These are phyloP conservation scores for Cryptocephalus primarius DNA, from an alignment of 2,888 invertebrate species.

Conservation along the genomic window DNA sequence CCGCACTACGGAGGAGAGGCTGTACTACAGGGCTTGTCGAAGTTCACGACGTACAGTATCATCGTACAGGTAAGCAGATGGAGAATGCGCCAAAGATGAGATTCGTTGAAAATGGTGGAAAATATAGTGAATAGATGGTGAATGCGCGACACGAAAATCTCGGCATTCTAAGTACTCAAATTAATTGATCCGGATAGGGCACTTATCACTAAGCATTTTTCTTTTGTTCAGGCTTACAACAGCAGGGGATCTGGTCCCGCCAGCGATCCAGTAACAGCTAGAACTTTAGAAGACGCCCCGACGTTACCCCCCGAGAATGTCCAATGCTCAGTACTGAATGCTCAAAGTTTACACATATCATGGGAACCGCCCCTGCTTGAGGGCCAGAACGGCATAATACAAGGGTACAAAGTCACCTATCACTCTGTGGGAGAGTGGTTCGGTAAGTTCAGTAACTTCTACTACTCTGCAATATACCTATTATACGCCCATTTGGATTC, in stretches of 20 bases:
- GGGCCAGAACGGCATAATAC: constrained; percentile 74
- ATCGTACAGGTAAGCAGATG: constrained; percentile 54
- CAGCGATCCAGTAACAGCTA: constrained; percentile 65
- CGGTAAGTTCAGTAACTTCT: constrained; percentile 44
- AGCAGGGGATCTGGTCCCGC: constrained; percentile 78
- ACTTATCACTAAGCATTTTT: too few species aligned
- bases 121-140: too few species aligned
- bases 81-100: not conserved
- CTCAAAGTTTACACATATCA: constrained; percentile 73
- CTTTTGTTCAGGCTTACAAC: constrained; percentile 63
- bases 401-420: constrained; percentile 76
- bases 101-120: too few species aligned
- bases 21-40: constrained; percentile 57
- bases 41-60: constrained; percentile 70
- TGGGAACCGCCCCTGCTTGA: constrained; percentile 75
- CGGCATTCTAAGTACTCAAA: too few species aligned
- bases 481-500: not conserved
- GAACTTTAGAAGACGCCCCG: constrained; percentile 80
- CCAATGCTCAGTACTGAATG: constrained; percentile 69
- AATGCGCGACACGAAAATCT: too few species aligned
- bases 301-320: constrained; percentile 75
- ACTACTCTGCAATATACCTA: not conserved
- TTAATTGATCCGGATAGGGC: too few species aligned
- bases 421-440: constrained; percentile 70
- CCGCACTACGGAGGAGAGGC: constrained; percentile 61